These are phyloP conservation scores for Artemisiospiza belli DNA, from an alignment of 2,113 vertebrate genomes.

Conservation along the genomic window DNA sequence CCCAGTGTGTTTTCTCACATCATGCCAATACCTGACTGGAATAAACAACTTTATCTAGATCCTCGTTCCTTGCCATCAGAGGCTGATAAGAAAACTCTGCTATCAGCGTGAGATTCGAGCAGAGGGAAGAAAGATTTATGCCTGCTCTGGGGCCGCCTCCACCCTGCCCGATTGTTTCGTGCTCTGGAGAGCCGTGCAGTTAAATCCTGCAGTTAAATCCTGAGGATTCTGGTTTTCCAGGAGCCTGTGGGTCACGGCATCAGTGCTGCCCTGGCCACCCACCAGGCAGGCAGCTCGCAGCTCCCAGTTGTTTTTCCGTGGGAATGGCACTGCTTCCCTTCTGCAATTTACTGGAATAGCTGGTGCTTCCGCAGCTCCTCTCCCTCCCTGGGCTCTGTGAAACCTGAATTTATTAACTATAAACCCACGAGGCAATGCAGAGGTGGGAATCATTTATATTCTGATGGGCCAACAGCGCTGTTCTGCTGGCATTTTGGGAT, in stretches of 20 bases:
- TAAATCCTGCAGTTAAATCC: not conserved
- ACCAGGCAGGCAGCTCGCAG: not conserved
- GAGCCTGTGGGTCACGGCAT: not conserved
- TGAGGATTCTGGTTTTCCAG: not conserved
- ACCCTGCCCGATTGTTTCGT: constrained; percentile 2
- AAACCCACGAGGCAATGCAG: not conserved
- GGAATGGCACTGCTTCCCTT: not conserved
- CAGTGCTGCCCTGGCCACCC: not conserved
- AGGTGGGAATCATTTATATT: not conserved
- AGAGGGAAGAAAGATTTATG: constrained; percentile 45
- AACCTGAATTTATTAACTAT: not conserved
- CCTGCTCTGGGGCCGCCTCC: not conserved
- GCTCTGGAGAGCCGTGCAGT: not conserved
- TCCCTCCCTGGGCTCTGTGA: not conserved
- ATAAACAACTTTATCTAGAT: constrained; percentile 64
- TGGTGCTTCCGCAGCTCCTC: not conserved
- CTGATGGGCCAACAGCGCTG: not conserved
- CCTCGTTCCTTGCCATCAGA: constrained; percentile 32
- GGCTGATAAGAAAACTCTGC: constrained; percentile 38
- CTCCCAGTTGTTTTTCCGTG: not conserved
- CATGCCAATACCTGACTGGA: constrained; percentile 52
- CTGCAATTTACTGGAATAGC: not conserved
- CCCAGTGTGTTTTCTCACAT: constrained; percentile 31
- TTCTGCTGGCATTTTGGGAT: not conserved
- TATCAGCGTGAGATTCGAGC: constrained; percentile 45